Evolutionary conservation across 2,797 vertebrate genomes (phyloP).

Genomic region (Muscicapa comitata): DNA sequence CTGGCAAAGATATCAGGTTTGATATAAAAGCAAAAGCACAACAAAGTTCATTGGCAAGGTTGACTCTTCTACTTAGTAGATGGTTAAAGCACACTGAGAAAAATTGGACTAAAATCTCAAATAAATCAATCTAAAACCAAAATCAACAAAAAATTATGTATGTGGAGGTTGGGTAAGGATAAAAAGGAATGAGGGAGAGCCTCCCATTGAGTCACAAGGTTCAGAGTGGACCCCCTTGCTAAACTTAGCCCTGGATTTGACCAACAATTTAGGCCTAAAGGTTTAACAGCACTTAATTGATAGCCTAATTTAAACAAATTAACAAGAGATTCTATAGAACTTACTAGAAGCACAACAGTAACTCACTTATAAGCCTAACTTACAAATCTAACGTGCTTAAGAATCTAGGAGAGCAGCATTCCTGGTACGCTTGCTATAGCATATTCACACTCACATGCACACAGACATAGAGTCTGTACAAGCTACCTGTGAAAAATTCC

Average conservation of each 20-base stretch:
- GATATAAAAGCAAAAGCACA: neutral
- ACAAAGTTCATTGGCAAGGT: neutral
- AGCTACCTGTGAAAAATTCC: neutral
- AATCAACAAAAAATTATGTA: neutral
- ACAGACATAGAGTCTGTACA: neutral
- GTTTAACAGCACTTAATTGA: neutral
- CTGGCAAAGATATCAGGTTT: neutral
- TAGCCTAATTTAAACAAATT: neutral
- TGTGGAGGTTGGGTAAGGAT: neutral
- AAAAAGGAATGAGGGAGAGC: neutral
- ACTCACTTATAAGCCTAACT: neutral
- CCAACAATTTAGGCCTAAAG: neutral
- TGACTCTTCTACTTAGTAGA: neutral
- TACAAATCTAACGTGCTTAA: neutral
- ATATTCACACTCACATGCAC: neutral
- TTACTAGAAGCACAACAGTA: neutral
- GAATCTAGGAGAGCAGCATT: neutral
- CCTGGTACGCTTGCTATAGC: neutral
- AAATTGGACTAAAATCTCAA: neutral
- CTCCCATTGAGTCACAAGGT: neutral
- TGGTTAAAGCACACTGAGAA: neutral
- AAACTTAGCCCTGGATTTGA: neutral
- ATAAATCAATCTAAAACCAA: neutral
- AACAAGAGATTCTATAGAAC: neutral
- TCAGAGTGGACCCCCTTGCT: neutral